Base-by-base conservation (phyloP, 2,797 vertebrate species). In the Sebastes vulpes region DNA sequence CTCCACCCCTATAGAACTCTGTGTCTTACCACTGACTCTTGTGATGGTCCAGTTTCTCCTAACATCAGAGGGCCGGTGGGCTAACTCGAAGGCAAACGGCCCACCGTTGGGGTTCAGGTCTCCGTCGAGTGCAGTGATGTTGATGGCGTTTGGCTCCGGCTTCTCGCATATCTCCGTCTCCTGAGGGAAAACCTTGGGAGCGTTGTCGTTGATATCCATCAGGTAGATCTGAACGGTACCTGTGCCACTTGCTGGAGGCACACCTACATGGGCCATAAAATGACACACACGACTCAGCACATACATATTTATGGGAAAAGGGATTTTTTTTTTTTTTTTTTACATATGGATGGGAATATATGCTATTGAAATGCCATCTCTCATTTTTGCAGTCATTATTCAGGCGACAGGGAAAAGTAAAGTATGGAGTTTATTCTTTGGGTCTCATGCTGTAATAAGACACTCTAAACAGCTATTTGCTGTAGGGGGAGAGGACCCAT, bases 161-260 rank as follows among this genome's bases (percentile, higher is more conserved):
- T 97, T 98, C 94, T 99, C 96, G 48, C 98, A 99, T 35, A 98
- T 96, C 42, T 98, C 97, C 1, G 96, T 96, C 94, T 98, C 98
- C 86, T 97, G 97, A 2, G 98, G 98, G 89, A 96, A 97, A 65
- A 99, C 97, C 87, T 95, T 96, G 2, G 98, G 98, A 6, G 98
- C 98, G 35, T 99, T 99, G 95, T 99, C 98, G 35, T 99, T 99
- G 90, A 99, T 97, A 92, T 99, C 98, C 90, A 97, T 93, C 86
- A 99, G 95, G 87, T 94, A 93, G 89, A 99, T 98, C 88, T 99
- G 98, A 78, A 99, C 95, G 0, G 98, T 99, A 20, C 98, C 98
- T 0, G 98, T 99, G 48, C 98, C 98, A n/a, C 97, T 99, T 87
- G 98, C 98, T 0, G 97, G 94, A 46, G 97, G 98, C 52, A 95